phyloP scores from a whole-genome alignment of 2,113 vertebrate genomes.

The Phaethornis superciliosus region DNA sequence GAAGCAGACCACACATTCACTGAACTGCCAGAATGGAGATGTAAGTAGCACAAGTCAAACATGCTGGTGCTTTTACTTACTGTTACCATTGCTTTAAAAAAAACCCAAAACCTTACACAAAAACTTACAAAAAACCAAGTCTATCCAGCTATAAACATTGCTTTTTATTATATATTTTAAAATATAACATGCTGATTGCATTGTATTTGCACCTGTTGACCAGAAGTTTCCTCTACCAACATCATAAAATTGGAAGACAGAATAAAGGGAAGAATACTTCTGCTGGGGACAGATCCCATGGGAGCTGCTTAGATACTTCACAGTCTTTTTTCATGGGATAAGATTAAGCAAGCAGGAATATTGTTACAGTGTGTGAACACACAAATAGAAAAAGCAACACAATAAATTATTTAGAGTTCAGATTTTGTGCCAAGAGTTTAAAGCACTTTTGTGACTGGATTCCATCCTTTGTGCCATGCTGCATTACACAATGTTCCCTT shows the following conservation, averaged over 20 bases:
- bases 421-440: neutral
- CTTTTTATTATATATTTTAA: neutral
- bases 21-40: constrained; percentile 44
- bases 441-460: neutral
- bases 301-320: neutral
- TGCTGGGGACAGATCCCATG: neutral
- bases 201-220: neutral
- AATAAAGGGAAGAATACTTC: neutral
- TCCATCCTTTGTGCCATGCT: neutral
- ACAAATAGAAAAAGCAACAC: neutral
- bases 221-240: neutral
- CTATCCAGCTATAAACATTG: neutral
- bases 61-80: neutral
- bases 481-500: neutral
- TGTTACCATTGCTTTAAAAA: neutral
- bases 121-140: neutral
- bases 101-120: rapidly evolving
- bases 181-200: neutral
- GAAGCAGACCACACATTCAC: constrained; percentile 21
- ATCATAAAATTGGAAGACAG: neutral
- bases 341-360: neutral
- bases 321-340: neutral
- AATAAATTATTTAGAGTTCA: neutral
- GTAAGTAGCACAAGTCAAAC: constrained; percentile 43
- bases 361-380: neutral